A percentile compares a stretch with the other conserved stretches of the same genome.
Conservation (phyloP, 2,888 invertebrate species). For the Erebia ligea region DNA sequence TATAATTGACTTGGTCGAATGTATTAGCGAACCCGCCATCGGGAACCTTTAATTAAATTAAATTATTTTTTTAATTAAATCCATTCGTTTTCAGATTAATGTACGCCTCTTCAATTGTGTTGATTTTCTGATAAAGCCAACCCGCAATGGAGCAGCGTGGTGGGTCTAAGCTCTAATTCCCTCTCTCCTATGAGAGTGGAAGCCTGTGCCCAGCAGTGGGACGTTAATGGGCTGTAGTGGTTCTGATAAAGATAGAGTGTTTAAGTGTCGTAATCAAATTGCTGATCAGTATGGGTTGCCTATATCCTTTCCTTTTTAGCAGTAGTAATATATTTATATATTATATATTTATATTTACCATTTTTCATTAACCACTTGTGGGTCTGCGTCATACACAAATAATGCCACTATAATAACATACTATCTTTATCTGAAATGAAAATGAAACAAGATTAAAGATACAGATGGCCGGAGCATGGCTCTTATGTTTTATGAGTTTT, state of each 20-base stretch:
- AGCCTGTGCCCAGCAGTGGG: too few species aligned
- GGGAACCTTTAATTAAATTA: too few species aligned
- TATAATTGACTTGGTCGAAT: conserved; percentile 53
- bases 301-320: conserved; percentile 46
- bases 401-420: conserved; percentile 32
- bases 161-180: too few species aligned
- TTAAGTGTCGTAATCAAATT: conserved; percentile 62
- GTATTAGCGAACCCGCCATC: conserved; percentile 61
- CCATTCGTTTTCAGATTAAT: conserved; percentile 58
- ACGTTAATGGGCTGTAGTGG: too few species aligned
- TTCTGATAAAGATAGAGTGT: conserved; percentile 55
- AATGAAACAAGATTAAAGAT: not conserved
- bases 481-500: too few species aligned
- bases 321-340: conserved; percentile 41
- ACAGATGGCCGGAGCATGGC: too few species aligned
- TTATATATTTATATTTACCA: conserved; percentile 45
- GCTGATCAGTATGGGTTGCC: conserved; percentile 62
- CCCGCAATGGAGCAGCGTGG: too few species aligned
- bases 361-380: conserved; percentile 33
- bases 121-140: conserved; percentile 36
- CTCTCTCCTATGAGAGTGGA: too few species aligned
- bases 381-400: conserved; percentile 27
- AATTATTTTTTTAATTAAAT: too few species aligned
- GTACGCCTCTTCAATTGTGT: conserved; percentile 55
- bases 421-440: conserved; percentile 40